A percentile compares a stretch with the other conserved stretches of the same genome.
These are phyloP conservation scores for Acrocephalus kingi DNA, from an alignment of 2,113 vertebrate species.

Conservation along the genomic window DNA sequence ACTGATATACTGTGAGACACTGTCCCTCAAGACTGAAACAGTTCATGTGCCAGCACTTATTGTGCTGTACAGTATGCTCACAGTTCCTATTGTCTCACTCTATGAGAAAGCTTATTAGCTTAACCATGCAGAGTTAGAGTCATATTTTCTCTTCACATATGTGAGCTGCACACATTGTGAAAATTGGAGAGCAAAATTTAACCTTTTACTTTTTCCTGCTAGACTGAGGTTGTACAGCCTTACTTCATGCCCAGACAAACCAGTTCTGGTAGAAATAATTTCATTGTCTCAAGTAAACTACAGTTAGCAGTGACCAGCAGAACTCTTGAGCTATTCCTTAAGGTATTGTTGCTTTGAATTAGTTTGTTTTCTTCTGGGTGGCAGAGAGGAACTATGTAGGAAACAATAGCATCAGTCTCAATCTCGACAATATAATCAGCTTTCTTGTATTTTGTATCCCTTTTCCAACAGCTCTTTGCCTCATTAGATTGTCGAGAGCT, in stretches of 20 bases:
- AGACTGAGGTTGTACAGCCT: not conserved
- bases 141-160: conserved; percentile 20
- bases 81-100: conserved; percentile 55
- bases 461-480: no score
- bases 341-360: conserved; percentile 22
- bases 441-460: no score
- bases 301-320: not conserved
- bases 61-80: conserved; percentile 54
- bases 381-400: not conserved
- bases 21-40: conserved; percentile 52
- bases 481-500: not conserved
- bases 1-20: conserved; percentile 47
- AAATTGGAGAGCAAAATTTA: not conserved
- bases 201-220: not conserved
- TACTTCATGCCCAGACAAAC: not conserved
- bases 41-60: conserved; percentile 55
- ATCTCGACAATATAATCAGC: not conserved
- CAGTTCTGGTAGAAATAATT: not conserved
- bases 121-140: conserved; percentile 32
- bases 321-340: not conserved
- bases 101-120: conserved; percentile 55
- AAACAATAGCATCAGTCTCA: conserved; percentile 15
- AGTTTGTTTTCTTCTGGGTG: conserved; percentile 20
- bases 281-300: not conserved
- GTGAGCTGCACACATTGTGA: not conserved